Evolutionary conservation across 2,797 vertebrate species (phyloP), one percentile per base, ranked within the genome.

Genomic region (Cynopterus sphinx): DNA sequence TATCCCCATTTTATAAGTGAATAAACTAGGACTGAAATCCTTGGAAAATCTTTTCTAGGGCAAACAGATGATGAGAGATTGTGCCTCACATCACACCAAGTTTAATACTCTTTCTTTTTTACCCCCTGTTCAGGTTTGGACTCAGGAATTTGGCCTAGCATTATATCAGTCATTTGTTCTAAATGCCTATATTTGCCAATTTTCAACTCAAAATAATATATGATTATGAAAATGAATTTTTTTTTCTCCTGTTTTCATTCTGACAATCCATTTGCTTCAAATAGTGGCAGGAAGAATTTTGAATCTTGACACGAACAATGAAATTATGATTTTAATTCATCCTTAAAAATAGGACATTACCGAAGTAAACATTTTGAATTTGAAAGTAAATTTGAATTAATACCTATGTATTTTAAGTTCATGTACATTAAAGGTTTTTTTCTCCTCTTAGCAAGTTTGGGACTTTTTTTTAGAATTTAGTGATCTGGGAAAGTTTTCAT

Each of bases 241-340:
- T 82, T 33, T 88, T 88, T 36, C 10, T 94, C 33, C 21, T 92
- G 3, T 96, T 94, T 91, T 89, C 6, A 43, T 89, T 84, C 75
- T 96, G 21, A 75, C 55, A 96, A 82, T 74, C 91, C n/a, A 53
- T 81, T 91, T 94, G 46, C 85, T 97, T 93, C 33, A 94, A 94
- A 70, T 86, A 81, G 17, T 49, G 24, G 10, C 33, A 94, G 65
- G 78, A 95, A 10, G 55, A 87, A 75, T 91, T 96, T 94, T 92
- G 75, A 95, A 91, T 92, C 43, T 96, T 82, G 59, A 43, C 78
- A 9, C 49, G 36, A 87, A 86, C 6, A 85, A 74, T 75, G 49
- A 63, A 96, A 75, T 92, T 75, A 82, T 6, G 57, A 19, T 82
- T 74, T 96, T 88, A 68, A 89, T 51, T 75, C 13, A 46, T 63